A percentile compares a stretch with the other conserved stretches of the same genome.
Conservation (phyloP, 2,797 vertebrate species). For the Myotis findleyi region DNA sequence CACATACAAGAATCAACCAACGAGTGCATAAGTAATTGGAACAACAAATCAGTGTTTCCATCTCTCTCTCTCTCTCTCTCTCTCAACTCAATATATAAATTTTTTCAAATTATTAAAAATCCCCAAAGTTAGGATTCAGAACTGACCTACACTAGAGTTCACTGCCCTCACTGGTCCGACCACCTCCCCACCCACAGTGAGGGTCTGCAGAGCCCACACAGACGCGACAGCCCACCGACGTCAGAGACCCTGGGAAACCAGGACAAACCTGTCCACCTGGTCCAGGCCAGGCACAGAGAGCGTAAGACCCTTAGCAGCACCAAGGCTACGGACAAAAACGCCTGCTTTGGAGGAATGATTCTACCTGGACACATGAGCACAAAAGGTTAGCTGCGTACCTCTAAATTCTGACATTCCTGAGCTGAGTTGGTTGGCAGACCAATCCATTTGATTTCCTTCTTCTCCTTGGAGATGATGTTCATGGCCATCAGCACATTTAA, state of each 20-base stretch:
- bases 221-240: rapidly evolving
- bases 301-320: too few species aligned
- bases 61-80: not conserved
- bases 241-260: not conserved
- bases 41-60: not conserved
- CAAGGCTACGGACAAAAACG: rapidly evolving
- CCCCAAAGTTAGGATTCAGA: not conserved
- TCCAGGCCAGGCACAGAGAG: not conserved
- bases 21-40: not conserved
- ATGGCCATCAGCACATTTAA: constrained; percentile 99
- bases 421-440: constrained; percentile 99
- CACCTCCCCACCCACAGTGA: too few species aligned
- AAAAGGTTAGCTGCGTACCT: constrained; percentile 86
- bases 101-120: not conserved
- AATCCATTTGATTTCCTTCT: constrained; percentile 99
- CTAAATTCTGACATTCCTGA: constrained; percentile 99
- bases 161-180: rapidly evolving
- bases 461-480: constrained; percentile 99
- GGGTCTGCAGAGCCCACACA: not conserved
- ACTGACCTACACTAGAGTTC: not conserved
- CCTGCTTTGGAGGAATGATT: not conserved
- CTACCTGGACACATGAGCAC: rapidly evolving
- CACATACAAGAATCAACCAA: not conserved
- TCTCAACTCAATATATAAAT: not conserved
- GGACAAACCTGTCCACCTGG: too few species aligned